Evolutionary conservation across 2,888 invertebrate genomes (phyloP).

Genomic region (Noctua janthina): DNA sequence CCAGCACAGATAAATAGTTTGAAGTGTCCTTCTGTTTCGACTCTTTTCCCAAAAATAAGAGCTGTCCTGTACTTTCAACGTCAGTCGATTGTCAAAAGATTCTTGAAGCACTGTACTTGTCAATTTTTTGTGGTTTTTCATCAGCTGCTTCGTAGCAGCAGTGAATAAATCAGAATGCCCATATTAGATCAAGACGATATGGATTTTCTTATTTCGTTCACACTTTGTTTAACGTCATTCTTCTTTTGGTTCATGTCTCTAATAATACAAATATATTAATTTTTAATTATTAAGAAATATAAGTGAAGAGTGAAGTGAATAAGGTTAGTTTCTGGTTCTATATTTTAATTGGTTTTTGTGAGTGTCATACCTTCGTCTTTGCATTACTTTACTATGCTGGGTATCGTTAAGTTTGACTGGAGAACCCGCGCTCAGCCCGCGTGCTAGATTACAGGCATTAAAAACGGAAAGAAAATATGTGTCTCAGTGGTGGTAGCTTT

Average conservation of each 20-base stretch:
- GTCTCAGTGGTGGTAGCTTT: background rate
- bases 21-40: background rate
- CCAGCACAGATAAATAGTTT: background rate
- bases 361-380: background rate
- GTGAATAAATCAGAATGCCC: slow-evolving; percentile 11
- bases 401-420: background rate
- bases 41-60: background rate
- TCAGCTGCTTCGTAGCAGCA: background rate
- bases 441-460: background rate
- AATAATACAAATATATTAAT: slow-evolving; percentile 23
- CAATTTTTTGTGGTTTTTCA: background rate
- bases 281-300: background rate
- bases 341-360: background rate
- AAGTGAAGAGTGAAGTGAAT: background rate
- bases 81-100: background rate
- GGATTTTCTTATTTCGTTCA: slow-evolving; percentile 15
- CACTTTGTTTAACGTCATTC: background rate
- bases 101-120: background rate
- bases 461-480: background rate
- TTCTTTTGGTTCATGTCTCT: slow-evolving; percentile 17
- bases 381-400: background rate
- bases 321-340: background rate
- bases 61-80: background rate
- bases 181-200: slow-evolving; percentile 14
- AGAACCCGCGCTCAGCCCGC: background rate